phyloP scores from a whole-genome alignment of 2,888 invertebrate species.

The Mythimna lalbum region DNA sequence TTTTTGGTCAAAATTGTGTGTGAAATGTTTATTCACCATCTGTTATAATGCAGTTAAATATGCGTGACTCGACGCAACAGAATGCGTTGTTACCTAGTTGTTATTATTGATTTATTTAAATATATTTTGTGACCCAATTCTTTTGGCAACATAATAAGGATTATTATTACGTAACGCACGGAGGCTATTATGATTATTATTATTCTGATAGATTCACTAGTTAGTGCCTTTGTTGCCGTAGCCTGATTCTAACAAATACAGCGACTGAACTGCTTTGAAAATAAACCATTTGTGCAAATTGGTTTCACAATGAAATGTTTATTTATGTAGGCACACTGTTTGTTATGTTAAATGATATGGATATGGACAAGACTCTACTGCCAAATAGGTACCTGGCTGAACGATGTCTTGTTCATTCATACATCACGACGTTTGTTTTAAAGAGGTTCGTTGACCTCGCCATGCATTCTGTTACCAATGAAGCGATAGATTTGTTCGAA shows the following conservation, averaged over 20 bases:
- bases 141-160: constrained; percentile 14
- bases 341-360: constrained; percentile 41
- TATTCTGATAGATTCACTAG: not conserved
- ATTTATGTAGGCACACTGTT: constrained; percentile 20
- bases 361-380: constrained; percentile 8
- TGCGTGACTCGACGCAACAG: constrained; percentile 22
- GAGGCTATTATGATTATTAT: not conserved
- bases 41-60: constrained; percentile 27
- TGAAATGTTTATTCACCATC: constrained; percentile 40
- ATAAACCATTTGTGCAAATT: constrained; percentile 43
- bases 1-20: constrained; percentile 48
- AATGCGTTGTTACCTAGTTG: constrained; percentile 17
- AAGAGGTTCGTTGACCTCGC: not conserved
- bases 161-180: constrained; percentile 29
- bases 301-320: constrained; percentile 32
- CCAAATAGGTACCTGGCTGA: constrained; percentile 18
- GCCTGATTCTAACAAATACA: constrained; percentile 31
- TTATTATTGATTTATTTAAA: constrained; percentile 32
- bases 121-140: constrained; percentile 30
- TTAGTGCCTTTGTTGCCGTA: constrained; percentile 26
- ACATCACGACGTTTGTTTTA: not conserved
- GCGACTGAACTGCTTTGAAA: constrained; percentile 25
- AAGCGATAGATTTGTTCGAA: not conserved
- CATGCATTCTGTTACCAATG: not conserved
- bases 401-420: not conserved